phyloP scores from a whole-genome alignment of 2,113 vertebrate species.

The Papio anubis region DNA sequence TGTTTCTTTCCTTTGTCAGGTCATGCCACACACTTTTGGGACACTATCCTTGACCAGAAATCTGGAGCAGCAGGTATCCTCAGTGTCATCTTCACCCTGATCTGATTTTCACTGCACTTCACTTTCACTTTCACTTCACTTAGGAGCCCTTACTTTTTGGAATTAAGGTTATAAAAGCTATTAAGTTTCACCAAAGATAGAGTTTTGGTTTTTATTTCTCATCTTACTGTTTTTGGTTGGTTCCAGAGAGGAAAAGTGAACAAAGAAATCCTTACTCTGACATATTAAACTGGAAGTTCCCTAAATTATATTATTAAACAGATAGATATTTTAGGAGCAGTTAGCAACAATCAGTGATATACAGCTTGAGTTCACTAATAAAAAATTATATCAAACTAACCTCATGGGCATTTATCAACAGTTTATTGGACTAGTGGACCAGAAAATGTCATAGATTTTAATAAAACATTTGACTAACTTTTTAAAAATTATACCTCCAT shows the following conservation, averaged over 20 bases:
- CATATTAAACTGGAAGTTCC: neutral
- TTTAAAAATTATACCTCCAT: neutral
- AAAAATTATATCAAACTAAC: constrained; percentile 40
- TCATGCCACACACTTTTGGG: neutral
- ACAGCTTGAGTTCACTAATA: constrained; percentile 5
- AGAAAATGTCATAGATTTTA: constrained; percentile 18
- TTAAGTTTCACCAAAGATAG: neutral
- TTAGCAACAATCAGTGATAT: neutral
- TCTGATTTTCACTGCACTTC: neutral
- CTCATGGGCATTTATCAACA: constrained; percentile 28
- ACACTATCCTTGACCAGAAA: constrained; percentile 1
- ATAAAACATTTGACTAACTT: constrained; percentile 18
- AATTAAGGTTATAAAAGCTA: constrained; percentile 2
- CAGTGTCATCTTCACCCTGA: neutral
- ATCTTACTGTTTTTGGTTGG: neutral
- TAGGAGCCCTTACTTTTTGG: neutral
- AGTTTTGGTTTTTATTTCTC: constrained; percentile 18
- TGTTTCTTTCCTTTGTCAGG: neutral
- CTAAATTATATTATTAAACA: neutral
- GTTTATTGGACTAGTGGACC: neutral
- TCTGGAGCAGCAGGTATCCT: neutral
- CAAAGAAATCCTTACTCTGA: neutral
- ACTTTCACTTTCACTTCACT: neutral
- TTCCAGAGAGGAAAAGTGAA: constrained; percentile 9
- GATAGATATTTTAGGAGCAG: neutral